Evolutionary conservation across 1,140 invertebrate species (phyloP).

Genomic region (Aphelenchoides besseyi): DNA sequence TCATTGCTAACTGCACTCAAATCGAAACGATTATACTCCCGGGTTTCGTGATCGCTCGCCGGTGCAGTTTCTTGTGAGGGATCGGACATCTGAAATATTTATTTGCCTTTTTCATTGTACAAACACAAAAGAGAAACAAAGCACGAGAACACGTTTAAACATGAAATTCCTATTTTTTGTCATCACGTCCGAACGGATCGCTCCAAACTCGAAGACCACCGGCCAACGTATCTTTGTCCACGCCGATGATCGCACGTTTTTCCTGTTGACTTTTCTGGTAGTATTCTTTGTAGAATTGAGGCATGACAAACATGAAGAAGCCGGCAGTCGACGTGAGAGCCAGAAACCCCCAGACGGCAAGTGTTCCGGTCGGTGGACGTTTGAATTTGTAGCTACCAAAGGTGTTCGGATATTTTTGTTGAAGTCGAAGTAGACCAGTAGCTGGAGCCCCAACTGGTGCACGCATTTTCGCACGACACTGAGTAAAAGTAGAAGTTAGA

Average conservation of each 20-base stretch:
- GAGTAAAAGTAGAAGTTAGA: no score
- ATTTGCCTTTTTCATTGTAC: conserved; percentile 11
- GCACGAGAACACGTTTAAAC: neutral
- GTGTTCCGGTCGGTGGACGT: conserved; percentile 17
- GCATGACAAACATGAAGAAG: conserved; percentile 16
- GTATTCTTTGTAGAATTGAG: conserved; percentile 25
- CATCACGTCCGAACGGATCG: conserved; percentile 24
- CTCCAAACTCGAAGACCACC: conserved; percentile 21
- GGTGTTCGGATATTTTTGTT: conserved; percentile 9
- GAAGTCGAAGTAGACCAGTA: neutral
- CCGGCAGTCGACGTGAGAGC: neutral
- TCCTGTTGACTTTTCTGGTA: conserved; percentile 17
- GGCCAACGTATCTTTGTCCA: conserved; percentile 14
- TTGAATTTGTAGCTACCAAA: neutral
- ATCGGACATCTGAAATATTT: conserved; percentile 12
- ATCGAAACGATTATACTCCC: conserved; percentile 33
- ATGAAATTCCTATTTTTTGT: conserved; percentile 19
- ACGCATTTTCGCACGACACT: conserved; percentile 1
- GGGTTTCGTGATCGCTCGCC: neutral
- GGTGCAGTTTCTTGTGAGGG: neutral
- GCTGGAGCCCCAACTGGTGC: conserved; percentile 5
- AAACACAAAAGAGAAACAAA: conserved; percentile 1
- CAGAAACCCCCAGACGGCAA: conserved; percentile 14
- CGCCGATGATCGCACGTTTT: conserved; percentile 21
- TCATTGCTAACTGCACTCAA: conserved; percentile 25